Evolutionary conservation across 2,888 invertebrate species (phyloP).

Genomic region (Diplazon laetatorius): DNA sequence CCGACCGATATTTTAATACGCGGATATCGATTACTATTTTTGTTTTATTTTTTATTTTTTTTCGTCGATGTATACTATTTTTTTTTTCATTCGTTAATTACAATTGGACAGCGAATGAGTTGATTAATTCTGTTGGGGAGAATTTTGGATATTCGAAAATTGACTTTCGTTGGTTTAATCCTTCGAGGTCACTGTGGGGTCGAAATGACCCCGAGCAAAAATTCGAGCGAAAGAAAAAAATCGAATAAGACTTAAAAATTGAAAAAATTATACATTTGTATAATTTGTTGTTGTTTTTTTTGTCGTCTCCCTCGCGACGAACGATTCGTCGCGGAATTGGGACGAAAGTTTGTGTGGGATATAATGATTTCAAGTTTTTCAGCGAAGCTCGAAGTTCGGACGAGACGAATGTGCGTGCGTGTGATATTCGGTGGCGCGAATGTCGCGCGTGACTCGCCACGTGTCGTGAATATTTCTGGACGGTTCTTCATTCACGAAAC

Average conservation of each 20-base stretch:
- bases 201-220: too few species aligned
- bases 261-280: too few species aligned
- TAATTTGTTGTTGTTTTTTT: too few species aligned
- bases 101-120: neutral
- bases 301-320: slow-evolving; percentile 17
- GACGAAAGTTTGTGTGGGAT: slow-evolving; percentile 48
- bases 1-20: neutral
- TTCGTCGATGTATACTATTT: too few species aligned
- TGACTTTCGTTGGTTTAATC: too few species aligned
- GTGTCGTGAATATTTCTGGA: slow-evolving; percentile 78
- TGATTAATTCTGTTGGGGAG: too few species aligned
- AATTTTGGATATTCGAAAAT: too few species aligned
- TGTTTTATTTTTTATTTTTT: slow-evolving; percentile 22
- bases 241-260: neutral
- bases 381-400: slow-evolving; percentile 17
- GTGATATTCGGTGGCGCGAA: too few species aligned
- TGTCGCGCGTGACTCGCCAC: slow-evolving; percentile 68
- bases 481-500: slow-evolving; percentile 80
- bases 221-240: too few species aligned
- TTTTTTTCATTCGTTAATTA: too few species aligned
- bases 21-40: slow-evolving; percentile 25
- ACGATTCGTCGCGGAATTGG: slow-evolving; percentile 52
- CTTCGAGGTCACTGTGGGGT: too few species aligned
- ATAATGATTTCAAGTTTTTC: slow-evolving; percentile 8
- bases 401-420: slow-evolving; percentile 30